Base-by-base conservation (phyloP, 1,140 invertebrate species). In the Drosophila biarmipes region DNA sequence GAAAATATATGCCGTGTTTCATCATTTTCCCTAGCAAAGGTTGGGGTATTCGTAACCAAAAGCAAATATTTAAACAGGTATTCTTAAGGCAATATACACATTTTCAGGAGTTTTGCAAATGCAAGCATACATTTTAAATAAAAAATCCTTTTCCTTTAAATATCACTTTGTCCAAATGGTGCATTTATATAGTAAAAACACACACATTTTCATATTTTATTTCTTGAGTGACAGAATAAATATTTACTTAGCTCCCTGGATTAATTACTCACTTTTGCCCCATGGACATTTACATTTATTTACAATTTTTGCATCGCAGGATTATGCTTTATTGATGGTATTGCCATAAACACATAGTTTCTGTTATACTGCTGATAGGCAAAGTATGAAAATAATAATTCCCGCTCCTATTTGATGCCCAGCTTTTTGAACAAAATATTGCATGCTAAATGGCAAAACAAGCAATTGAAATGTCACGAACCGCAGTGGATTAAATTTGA, bases 361-460 rank as follows among this genome's bases (percentile, higher is more conserved):
- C 4, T 37, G 2, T 12, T 37, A 5, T n/a, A 4, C 1, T 37
- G 5, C 14, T 6, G 29, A 31, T 31, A 31, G 10, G 29, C 29
- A 31, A 10, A 10, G 7, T 31, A 31, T 31, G 7, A 31, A 37
- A 37, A 37, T 14, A 2, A 37, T 14, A 14, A 12, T 37, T 1
- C 14, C 12, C 3, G 5, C 14, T 37, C 11, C 17, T 40, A 17
- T 40, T 27, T 29, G 6, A 15, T 29, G 17, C 14, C 10, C 24
- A 4, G 29, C 21, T 11, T 55, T 31, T 34, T 37, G 7, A 15
- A 17, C 4, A 17, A 48, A 49, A 63, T 66, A 38, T 66, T 37
- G 31, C 15, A n/a, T 68, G 38, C 31, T 19, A 54, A 68, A 68
- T 54, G 24, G 24, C 14, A 46, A 35, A 66, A 37, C 29, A 38